These are phyloP conservation scores for Amphiprion percula DNA, from an alignment of 2,113 vertebrate genomes.

Conservation along the genomic window DNA sequence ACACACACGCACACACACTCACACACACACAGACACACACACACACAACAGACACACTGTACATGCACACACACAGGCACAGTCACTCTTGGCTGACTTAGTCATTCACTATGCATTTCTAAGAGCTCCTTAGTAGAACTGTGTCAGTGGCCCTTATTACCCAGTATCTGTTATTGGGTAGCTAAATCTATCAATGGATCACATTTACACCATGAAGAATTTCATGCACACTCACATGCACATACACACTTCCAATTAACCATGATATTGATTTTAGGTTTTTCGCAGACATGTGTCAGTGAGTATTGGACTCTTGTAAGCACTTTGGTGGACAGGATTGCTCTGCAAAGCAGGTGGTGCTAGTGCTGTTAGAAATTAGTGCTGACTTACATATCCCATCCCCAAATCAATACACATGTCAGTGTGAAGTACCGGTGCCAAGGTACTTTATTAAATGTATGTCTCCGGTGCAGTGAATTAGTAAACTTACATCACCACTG, in stretches of 20 bases:
- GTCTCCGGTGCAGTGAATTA: conserved; percentile 38
- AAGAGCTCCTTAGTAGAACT: conserved; percentile 34
- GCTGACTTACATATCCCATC: conserved; percentile 61
- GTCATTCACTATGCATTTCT: conserved; percentile 31
- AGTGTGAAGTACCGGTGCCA: conserved; percentile 28
- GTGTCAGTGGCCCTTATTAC: conserved; percentile 23
- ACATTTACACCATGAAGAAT: conserved; percentile 36
- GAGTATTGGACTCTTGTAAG: conserved; percentile 63
- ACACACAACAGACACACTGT: not conserved
- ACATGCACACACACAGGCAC: not conserved
- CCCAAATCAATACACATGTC: conserved; percentile 58
- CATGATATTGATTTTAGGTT: conserved; percentile 69
- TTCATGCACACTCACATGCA: conserved; percentile 19
- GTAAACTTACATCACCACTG: conserved; percentile 23
- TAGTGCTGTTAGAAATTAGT: conserved; percentile 53
- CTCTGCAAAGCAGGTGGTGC: conserved; percentile 51
- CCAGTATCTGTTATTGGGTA: conserved; percentile 33
- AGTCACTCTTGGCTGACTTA: not conserved
- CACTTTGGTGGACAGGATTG: conserved; percentile 60
- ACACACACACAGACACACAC: conserved; percentile 6
- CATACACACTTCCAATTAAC: conserved; percentile 69
- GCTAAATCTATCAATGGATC: conserved; percentile 50
- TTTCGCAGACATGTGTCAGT: conserved; percentile 60
- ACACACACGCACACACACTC: not conserved
- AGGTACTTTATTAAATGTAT: conserved; percentile 29